Conservation (phyloP, 2,888 invertebrate species). For the Epinotia bilunana region DNA sequence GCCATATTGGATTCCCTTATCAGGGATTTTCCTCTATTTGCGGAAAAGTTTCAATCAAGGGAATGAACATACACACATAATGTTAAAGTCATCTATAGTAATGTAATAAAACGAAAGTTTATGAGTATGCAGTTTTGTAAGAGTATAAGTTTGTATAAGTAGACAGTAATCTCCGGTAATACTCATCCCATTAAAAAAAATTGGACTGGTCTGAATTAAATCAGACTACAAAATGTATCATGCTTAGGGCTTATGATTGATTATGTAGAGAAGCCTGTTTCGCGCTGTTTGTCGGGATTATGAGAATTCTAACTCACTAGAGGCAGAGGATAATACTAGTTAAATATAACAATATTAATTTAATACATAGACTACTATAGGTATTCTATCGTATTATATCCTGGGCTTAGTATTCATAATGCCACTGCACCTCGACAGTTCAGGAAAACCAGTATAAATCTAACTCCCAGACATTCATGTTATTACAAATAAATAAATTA, state of each 20-base stretch:
- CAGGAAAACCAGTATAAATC: too few species aligned
- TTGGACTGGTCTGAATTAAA: not conserved
- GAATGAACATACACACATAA: not conserved
- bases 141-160: too few species aligned
- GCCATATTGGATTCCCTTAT: conserved; percentile 57
- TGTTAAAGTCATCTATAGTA: too few species aligned
- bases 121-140: too few species aligned
- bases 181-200: too few species aligned
- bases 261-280: conserved; percentile 29
- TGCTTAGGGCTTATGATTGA: conserved; percentile 28
- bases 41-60: conserved; percentile 18
- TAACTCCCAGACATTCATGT: too few species aligned
- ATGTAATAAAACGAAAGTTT: too few species aligned
- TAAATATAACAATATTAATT: not conserved
- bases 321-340: not conserved
- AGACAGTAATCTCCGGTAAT: too few species aligned
- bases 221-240: conserved; percentile 21
- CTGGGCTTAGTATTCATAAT: too few species aligned
- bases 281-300: conserved; percentile 15
- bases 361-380: not conserved
- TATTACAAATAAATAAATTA: too few species aligned
- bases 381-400: too few species aligned
- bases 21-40: conserved; percentile 48
- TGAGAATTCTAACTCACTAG: conserved; percentile 9
- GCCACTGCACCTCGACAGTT: too few species aligned